Evolutionary conservation across 2,888 invertebrate species (phyloP).

Genomic region (Eupithecia subfuscata): DNA sequence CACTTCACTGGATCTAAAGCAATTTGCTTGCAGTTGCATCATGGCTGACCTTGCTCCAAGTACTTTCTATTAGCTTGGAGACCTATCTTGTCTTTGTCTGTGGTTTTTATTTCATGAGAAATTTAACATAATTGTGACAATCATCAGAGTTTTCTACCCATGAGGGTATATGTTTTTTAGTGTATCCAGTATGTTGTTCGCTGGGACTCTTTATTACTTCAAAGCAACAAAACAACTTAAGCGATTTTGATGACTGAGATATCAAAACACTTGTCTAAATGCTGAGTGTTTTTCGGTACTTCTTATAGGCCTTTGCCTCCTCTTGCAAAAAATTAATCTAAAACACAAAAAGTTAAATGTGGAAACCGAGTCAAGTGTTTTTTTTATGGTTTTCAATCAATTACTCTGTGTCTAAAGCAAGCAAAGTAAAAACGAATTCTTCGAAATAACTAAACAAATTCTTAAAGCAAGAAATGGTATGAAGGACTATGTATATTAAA

Average conservation of each 20-base stretch:
- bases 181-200: not conserved
- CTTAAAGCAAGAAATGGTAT: no score
- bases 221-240: not conserved
- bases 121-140: not conserved
- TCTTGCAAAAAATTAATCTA: not conserved
- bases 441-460: no score
- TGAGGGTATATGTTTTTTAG: accelerated
- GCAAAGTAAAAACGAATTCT: no score
- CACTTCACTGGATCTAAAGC: conserved; percentile 33
- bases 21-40: conserved; percentile 56
- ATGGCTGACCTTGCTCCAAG: conserved; percentile 62
- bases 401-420: no score
- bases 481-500: no score
- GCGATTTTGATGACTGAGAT: not conserved
- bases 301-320: not conserved
- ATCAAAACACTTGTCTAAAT: not conserved
- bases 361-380: no score
- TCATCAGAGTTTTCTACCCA: not conserved
- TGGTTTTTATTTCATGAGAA: conserved; percentile 7
- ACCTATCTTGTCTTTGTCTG: conserved; percentile 43
- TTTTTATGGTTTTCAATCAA: no score
- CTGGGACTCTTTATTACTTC: not conserved
- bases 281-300: not conserved
- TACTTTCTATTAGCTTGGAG: conserved; percentile 64
- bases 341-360: not conserved